Conservation (phyloP, 2,113 vertebrate species). For the Phodopus roborovskii region DNA sequence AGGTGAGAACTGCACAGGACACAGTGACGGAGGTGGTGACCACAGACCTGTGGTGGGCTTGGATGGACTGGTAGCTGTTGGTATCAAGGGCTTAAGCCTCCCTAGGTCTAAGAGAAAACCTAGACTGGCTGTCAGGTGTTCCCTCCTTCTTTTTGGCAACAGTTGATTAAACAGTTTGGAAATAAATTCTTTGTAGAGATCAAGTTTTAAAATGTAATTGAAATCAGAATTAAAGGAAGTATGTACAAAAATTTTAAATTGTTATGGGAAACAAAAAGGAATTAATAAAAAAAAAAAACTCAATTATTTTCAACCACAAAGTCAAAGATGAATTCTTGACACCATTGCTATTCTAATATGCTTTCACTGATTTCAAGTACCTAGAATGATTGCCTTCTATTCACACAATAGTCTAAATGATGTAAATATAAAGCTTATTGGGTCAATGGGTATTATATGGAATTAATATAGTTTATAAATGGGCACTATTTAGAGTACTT, state of each 20-base stretch:
- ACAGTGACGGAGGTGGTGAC: not conserved
- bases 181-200: conserved; percentile 51
- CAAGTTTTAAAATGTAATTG: conserved; percentile 37
- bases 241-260: conserved; percentile 23
- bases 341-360: not conserved
- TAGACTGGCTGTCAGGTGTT: not conserved
- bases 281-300: not conserved
- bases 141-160: conserved; percentile 50
- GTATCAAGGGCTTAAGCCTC: not conserved
- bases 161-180: conserved; percentile 46
- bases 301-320: conserved; percentile 46
- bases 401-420: not conserved
- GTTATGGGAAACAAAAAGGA: not conserved
- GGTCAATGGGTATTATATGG: conserved; percentile 51
- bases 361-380: conserved; percentile 44
- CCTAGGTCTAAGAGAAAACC: not conserved
- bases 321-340: conserved; percentile 33
- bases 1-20: not conserved
- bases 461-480: conserved; percentile 35
- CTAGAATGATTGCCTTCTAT: conserved; percentile 26
- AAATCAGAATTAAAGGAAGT: conserved; percentile 44
- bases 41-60: not conserved
- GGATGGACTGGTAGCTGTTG: not conserved
- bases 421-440: not conserved
- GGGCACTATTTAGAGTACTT: conserved; percentile 36